These are phyloP conservation scores for Callorhinus ursinus DNA, from an alignment of 2,113 vertebrate species.

Conservation along the genomic window DNA sequence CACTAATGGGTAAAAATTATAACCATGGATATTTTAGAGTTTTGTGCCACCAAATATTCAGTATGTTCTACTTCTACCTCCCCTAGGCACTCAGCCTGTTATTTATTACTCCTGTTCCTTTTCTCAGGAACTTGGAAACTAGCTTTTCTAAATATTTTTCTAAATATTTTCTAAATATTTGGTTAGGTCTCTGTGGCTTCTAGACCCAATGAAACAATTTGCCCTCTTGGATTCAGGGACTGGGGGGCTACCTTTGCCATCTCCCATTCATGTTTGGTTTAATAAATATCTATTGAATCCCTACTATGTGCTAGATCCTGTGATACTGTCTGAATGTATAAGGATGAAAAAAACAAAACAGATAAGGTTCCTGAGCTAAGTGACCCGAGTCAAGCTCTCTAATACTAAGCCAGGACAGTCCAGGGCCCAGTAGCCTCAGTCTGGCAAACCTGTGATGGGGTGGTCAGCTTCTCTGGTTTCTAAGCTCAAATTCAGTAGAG, in stretches of 20 bases:
- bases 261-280: constrained; percentile 5
- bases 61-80: background rate
- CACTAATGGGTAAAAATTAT: background rate
- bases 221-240: background rate
- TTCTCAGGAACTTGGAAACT: background rate
- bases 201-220: background rate
- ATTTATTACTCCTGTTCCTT: background rate
- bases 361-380: background rate
- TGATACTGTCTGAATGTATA: background rate
- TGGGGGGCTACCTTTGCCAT: background rate
- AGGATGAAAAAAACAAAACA: background rate
- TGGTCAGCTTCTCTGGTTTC: background rate
- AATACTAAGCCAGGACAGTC: background rate
- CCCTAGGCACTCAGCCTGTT: background rate
- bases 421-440: background rate
- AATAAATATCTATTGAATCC: background rate
- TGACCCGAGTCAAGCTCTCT: background rate
- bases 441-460: background rate
- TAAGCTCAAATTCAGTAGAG: background rate
- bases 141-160: constrained; percentile 24
- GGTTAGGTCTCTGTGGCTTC: background rate
- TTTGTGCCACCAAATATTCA: background rate
- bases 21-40: background rate
- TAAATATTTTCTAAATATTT: constrained; percentile 44
- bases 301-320: background rate